Conservation (phyloP, 2,888 invertebrate species). For the Platycnemis pennipes region DNA sequence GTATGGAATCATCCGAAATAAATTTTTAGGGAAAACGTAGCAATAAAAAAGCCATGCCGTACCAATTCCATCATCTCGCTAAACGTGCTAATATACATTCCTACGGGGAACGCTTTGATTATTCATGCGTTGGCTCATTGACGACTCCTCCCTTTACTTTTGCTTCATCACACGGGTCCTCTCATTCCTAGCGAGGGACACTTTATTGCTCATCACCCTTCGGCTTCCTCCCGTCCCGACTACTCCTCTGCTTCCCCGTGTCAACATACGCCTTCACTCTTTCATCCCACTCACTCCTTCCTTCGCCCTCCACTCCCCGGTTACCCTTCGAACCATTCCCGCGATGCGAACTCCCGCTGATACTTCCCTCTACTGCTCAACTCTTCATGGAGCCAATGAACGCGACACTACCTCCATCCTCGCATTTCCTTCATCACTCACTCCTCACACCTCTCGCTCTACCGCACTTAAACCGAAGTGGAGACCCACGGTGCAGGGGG, state of each 20-base stretch:
- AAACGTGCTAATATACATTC: background rate
- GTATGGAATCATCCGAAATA: background rate
- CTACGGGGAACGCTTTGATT: background rate
- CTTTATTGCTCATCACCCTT: background rate
- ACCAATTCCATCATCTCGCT: background rate
- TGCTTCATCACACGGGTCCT: background rate
- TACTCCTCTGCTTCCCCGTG: background rate
- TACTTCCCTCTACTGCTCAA: background rate
- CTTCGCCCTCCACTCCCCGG: background rate
- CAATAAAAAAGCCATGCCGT: background rate
- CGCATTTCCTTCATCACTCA: background rate
- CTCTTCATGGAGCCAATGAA: background rate
- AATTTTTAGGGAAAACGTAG: background rate
- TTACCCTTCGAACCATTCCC: background rate
- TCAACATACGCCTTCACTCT: background rate
- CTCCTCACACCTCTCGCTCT: background rate
- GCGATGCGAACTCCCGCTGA: background rate
- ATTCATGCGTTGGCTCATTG: conserved; percentile 6
- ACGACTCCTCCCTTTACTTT: background rate
- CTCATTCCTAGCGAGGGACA: background rate
- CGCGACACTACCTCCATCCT: background rate
- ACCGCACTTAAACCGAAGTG: background rate
- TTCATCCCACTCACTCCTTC: background rate
- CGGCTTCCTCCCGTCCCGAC: background rate
- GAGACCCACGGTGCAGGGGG: background rate